Base-by-base conservation (phyloP, 2,797 vertebrate genomes). In the Sarcophilus harrisii region DNA sequence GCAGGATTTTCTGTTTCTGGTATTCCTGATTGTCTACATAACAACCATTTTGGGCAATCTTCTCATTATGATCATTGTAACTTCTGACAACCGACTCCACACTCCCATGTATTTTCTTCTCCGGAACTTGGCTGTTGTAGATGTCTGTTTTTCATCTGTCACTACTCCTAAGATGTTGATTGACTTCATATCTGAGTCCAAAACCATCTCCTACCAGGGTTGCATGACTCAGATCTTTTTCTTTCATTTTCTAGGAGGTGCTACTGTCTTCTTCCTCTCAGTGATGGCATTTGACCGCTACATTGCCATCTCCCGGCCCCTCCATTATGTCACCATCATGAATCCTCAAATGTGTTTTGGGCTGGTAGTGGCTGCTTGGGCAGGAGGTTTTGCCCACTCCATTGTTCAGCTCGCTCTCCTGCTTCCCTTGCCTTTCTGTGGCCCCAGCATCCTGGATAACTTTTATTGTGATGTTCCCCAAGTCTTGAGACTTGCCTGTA, bases 151-250 rank as follows among this genome's bases (percentile, higher is more conserved):
- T 93, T 98, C 96, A 59, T 95, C 95, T 8, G 97, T 98, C 95
- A 97, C 96, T 1, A n/a, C 81, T 9, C 96, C 97, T 2, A 97
- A 95, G 95, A 97, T 98, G 96, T 87, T 98, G 54, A 54, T 81
- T 30, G 95, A 97, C 92, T 94, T 98, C 21, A 59, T 98, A 24
- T 93, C 93, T 81, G 93, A 96, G 54, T 60, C 1, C 54, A 98
- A 97, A 59, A 95, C 95, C 91, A 97, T 97, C 91, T 98, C 96
- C 59, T 98, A 94, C 58, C 21, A 6, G 55, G 96, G 95, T 29
- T 98, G 97, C 90, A 95, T 98, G 95, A 18, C 54, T 10, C 97
- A 98, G 95, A 10, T 98, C 90, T 98, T 98, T 52, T 98, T 98
- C 95, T 97, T 98, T 92, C 96, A 97, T 92, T 97, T 97, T 38